phyloP scores from a whole-genome alignment of 2,888 invertebrate species.

The Acanthacorydalis orientalis region DNA sequence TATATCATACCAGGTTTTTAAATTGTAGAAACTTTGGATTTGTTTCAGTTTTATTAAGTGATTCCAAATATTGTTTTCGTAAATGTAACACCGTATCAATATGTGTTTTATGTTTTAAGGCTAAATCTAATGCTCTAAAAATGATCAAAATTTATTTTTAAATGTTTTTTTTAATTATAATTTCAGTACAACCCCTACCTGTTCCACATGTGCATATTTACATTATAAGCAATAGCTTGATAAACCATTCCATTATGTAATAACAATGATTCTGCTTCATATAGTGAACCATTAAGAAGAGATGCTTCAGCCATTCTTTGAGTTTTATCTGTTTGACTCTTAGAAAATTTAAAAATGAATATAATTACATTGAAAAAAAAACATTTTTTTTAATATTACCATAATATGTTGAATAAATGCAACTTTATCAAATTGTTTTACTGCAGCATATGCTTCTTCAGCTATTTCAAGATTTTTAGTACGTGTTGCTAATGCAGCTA shows the following conservation, averaged over 20 bases:
- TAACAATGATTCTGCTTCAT: slow-evolving; percentile 54
- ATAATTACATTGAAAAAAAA: background rate
- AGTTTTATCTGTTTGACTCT: slow-evolving; percentile 32
- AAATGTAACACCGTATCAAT: slow-evolving; percentile 55
- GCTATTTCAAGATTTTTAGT: slow-evolving; percentile 75
- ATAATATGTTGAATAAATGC: slow-evolving; percentile 68
- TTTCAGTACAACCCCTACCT: slow-evolving; percentile 28
- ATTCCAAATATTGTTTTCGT: slow-evolving; percentile 43
- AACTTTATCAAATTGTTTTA: slow-evolving; percentile 76
- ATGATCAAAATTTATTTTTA: too few species aligned
- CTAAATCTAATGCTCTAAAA: slow-evolving; percentile 53
- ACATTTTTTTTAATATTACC: slow-evolving; percentile 26
- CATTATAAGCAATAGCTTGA: slow-evolving; percentile 53
- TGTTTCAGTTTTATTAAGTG: slow-evolving; percentile 36
- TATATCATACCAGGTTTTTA: slow-evolving; percentile 22
- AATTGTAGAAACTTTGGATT: slow-evolving; percentile 34
- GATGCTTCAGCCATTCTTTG: slow-evolving; percentile 50
- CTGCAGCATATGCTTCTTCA: slow-evolving; percentile 87
- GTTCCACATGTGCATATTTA: slow-evolving; percentile 57
- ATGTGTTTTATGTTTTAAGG: slow-evolving; percentile 52
- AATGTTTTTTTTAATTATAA: background rate
- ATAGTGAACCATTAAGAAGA: slow-evolving; percentile 45
- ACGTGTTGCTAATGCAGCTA: slow-evolving; percentile 82
- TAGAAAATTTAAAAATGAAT: slow-evolving; percentile 10
- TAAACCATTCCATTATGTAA: slow-evolving; percentile 48